phyloP scores from a whole-genome alignment of 2,113 vertebrate genomes.

The Cercocebus atys region DNA sequence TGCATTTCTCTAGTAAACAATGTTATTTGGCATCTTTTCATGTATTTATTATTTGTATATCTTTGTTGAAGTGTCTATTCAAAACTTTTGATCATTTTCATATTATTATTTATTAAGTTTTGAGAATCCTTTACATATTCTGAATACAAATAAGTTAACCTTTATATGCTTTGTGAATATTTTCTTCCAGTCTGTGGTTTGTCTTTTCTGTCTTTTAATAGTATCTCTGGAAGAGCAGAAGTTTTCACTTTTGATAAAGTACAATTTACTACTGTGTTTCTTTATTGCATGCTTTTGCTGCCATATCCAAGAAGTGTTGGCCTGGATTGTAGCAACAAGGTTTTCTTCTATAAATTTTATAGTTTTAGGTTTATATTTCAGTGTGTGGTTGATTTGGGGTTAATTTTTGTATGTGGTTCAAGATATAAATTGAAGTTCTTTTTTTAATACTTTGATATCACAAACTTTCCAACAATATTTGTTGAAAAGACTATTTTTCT shows the following conservation, averaged over 20 bases:
- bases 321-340: not conserved
- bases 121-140: not conserved
- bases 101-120: not conserved
- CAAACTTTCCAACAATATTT: not conserved
- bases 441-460: not conserved
- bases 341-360: not conserved
- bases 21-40: not conserved
- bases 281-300: not conserved
- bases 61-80: not conserved
- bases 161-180: not conserved
- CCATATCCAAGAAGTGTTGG: not conserved
- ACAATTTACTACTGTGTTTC: not conserved
- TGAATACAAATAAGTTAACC: not conserved
- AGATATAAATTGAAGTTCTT: not conserved
- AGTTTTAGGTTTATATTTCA: not conserved
- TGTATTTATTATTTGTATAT: not conserved
- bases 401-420: not conserved
- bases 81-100: not conserved
- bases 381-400: not conserved
- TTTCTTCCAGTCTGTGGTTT: not conserved
- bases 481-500: not conserved
- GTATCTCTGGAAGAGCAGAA: not conserved
- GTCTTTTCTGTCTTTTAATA: not conserved
- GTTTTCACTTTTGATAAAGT: conserved; percentile 26
- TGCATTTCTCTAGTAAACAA: not conserved